Percentiles rank a stretch among this genome's conserved stretches.
Evolutionary conservation across 2,113 vertebrate species (phyloP).

Genomic region (Pogona vitticeps): DNA sequence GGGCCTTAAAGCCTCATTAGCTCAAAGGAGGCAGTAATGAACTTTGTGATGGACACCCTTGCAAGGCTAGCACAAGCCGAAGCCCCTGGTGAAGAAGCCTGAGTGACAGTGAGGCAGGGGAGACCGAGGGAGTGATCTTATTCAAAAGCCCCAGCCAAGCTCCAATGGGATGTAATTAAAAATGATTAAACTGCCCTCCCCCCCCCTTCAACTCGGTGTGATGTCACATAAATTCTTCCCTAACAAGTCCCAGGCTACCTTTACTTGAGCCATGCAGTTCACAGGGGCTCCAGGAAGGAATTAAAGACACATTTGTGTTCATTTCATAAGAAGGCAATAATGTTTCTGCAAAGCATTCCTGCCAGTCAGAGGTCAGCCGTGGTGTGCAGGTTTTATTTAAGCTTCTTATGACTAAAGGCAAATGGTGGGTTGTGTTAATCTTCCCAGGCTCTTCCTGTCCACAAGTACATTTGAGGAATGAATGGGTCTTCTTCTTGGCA

Average conservation of each 20-base stretch:
- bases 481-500: neutral
- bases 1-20: too few relatives aligned
- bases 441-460: constrained; percentile 11
- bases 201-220: constrained; percentile 13
- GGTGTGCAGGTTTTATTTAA: constrained; percentile 30
- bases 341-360: constrained; percentile 1
- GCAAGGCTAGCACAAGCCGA: neutral
- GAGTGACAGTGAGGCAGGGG: constrained; percentile 35
- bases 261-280: constrained; percentile 18
- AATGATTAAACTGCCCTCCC: constrained; percentile 34
- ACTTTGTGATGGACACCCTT: constrained; percentile 20
- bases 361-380: constrained; percentile 25
- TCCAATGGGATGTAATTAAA: constrained; percentile 46
- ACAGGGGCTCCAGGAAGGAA: constrained; percentile 40
- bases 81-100: constrained; percentile 13
- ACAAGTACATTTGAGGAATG: constrained; percentile 18
- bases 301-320: constrained; percentile 47
- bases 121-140: constrained; percentile 22
- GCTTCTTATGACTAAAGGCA: constrained; percentile 32
- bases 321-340: constrained; percentile 31
- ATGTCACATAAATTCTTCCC: constrained; percentile 47
- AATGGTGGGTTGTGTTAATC: constrained; percentile 17
- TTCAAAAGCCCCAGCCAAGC: constrained; percentile 17
- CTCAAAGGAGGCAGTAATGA: constrained; percentile 21
- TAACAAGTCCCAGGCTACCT: constrained; percentile 46